Evolutionary conservation across 2,888 invertebrate genomes (phyloP).

Genomic region (Eilema griseolum): DNA sequence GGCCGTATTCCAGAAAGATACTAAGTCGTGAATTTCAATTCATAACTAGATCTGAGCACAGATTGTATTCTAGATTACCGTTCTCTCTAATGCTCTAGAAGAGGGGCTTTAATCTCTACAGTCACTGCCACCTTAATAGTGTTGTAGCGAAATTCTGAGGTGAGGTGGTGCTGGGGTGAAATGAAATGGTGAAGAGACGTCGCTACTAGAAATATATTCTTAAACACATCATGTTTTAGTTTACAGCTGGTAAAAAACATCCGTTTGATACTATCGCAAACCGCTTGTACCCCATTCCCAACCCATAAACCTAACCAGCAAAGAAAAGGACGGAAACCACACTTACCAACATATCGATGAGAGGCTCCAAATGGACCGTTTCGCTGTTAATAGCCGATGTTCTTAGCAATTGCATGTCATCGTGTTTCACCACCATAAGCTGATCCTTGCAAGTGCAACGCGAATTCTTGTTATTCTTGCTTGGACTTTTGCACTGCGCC

Average conservation of each 20-base stretch:
- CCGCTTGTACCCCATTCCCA: no score
- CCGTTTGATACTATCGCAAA: background rate
- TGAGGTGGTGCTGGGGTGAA: no score
- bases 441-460: slow-evolving; percentile 68
- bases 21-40: no score
- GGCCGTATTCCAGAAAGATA: no score
- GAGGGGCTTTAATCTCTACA: no score
- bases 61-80: no score
- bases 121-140: background rate
- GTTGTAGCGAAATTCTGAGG: background rate
- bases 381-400: slow-evolving; percentile 79
- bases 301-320: no score
- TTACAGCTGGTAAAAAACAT: background rate
- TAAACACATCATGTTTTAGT: background rate
- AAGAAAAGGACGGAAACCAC: background rate
- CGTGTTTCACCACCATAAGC: slow-evolving; percentile 58
- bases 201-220: no score
- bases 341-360: slow-evolving; percentile 52
- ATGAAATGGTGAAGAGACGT: background rate
- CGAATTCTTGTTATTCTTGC: slow-evolving; percentile 37
- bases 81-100: no score
- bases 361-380: slow-evolving; percentile 59
- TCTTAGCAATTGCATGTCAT: slow-evolving; percentile 71
- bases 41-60: no score
- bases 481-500: slow-evolving; percentile 38